These are phyloP conservation scores for Eupithecia dodoneata DNA, from an alignment of 2,888 invertebrate species.

Conservation along the genomic window DNA sequence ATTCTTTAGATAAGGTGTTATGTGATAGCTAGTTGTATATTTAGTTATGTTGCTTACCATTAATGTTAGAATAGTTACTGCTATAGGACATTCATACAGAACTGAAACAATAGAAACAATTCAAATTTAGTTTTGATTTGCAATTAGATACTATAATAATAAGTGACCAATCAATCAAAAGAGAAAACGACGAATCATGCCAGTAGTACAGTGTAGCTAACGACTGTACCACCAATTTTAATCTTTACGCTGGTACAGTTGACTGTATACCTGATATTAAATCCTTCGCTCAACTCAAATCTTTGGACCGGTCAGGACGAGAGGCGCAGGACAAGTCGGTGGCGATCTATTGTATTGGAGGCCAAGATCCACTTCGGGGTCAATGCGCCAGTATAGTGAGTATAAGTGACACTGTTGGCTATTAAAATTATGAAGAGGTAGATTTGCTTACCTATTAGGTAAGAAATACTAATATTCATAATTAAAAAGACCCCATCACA, in stretches of 20 bases:
- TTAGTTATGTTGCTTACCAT: constrained; percentile 55
- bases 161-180: no score
- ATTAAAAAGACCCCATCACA: background rate
- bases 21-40: constrained; percentile 59
- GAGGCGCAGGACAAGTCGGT: no score
- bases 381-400: no score
- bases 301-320: no score
- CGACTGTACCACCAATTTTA: no score
- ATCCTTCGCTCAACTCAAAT: no score
- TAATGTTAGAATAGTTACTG: constrained; percentile 54
- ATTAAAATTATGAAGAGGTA: background rate
- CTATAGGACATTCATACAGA: constrained; percentile 76
- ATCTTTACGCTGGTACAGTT: no score
- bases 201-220: no score
- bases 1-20: constrained; percentile 59
- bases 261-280: no score
- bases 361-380: no score
- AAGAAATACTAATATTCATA: background rate
- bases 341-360: no score
- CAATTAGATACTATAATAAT: background rate
- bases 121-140: background rate
- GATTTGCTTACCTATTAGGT: background rate
- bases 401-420: background rate
- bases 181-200: no score
- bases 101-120: constrained; percentile 72